Base-by-base conservation (phyloP, 2,888 invertebrate species). In the Mamestra brassicae region DNA sequence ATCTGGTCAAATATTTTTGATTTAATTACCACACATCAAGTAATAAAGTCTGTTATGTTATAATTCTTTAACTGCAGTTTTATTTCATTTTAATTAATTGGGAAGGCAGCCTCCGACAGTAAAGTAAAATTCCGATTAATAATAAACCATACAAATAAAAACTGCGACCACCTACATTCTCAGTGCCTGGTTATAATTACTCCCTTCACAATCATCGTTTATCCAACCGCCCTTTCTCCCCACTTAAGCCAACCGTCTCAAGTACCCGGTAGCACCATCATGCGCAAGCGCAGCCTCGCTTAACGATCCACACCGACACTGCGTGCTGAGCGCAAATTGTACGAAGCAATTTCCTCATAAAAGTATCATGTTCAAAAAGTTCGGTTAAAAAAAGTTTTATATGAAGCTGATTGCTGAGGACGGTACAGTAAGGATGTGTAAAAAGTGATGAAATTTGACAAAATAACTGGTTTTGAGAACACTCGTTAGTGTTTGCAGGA, bases 241-340 rank as follows among this genome's bases (percentile, higher is more conserved):
- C 60, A 80, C 85, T 80, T 80, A 80, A 70, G 17, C 80, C 84
- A 68, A 45, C 57, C 47, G 55, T 64, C 65, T 68, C 74, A 74
- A 77, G 83, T 84, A 83, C 89, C 89, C 91, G 83, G 91, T 90
- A 91, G 90, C 90, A 65, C 57, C 61, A 80, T 78, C 84, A 86
- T 81, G 89, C 87, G 84, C 87, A 66, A 38, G 85, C 87, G 84
- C 87, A 88, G 72, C 78, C 80, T 84, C 80, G 65, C 85, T 88
- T 90, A 90, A 91, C 87, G 89, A 89, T 87, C 85, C 81, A 85
- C 88, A 84, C 80, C 87, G 86, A 86, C 84, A 82, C 82, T 76
- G 86, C 87, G 76, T 73, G 88, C 85, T 89, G 79, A 87, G 76
- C 84, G 81, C 84, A 90, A 89, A 91, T 89, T 89, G 86, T 84